Evolutionary conservation across 2,888 invertebrate genomes (phyloP), one percentile per base, ranked within the genome.

Genomic region (Pandemis corylana): DNA sequence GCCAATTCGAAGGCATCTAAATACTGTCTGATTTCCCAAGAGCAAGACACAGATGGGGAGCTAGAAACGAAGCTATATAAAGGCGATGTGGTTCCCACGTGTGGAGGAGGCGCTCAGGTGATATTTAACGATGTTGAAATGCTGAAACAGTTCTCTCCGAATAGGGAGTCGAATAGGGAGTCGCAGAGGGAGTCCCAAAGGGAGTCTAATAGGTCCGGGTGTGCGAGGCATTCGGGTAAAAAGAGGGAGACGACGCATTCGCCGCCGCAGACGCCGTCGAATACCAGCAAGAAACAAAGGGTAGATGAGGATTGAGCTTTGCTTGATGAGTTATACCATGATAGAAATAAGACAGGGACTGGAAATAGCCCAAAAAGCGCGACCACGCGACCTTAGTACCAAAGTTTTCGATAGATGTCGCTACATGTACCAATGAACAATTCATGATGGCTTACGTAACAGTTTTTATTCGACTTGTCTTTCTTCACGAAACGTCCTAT

Each of bases 61-160:
- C 92, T 99, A 3, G 98, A 98, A 89, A 99, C 99, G 0, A 97
- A 97, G 83, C 87, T 99, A 15, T 98, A 97, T 86, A 99, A 99
- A 96, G 99, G 97, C 13, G 98, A 99, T 87, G 97, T 99, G 4
- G 96, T 99, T 2, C 98, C 98, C 0, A 99, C 99, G 0, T 96
- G 97, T 74, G 97, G 98, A 1, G 99, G 99, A 0, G 99, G 99
- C 0, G 98, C 99, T 0, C 98, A 99, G 85, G 97, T 99, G 0
- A 97, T 99, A 42, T 99, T 99, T 87, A 97, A 98, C 81, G 99
- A 99, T 89, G 97, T 99, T 0, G 99, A 99, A 88, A 96, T 97
- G 85, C 88, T 99, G 9, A 96, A 96, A 78, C 98, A 98, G 85
- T 95, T 96, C 82, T 97, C 97, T 0, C 98, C 98, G 0, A 96